Evolutionary conservation across 92 coral and sea anemone species (phyloP).

Genomic region (Epizoanthus stellaris): DNA sequence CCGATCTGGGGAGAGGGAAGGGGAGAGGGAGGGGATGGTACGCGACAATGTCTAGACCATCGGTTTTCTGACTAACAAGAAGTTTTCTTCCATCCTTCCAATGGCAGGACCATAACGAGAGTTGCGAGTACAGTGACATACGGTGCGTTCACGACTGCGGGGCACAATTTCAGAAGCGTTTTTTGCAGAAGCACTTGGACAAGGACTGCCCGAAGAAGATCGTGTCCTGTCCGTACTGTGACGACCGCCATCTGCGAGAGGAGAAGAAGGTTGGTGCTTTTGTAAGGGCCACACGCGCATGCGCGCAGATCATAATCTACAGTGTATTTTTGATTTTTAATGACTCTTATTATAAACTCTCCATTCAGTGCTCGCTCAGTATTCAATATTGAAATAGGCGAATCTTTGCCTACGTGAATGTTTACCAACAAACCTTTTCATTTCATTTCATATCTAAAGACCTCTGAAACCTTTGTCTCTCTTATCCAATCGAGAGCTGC

Average conservation of each 20-base stretch:
- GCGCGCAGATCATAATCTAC: neutral
- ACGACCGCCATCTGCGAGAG: conserved; percentile 81
- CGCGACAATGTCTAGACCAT: neutral
- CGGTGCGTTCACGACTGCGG: conserved; percentile 87
- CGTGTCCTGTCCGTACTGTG: conserved; percentile 85
- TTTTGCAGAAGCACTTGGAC: conserved; percentile 82
- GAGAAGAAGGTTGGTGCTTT: conserved; percentile 76
- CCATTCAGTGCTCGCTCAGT: too few relatives aligned
- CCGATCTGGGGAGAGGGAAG: too few relatives aligned
- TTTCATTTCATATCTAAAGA: too few relatives aligned
- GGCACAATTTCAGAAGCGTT: conserved; percentile 75
- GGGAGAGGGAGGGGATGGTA: neutral
- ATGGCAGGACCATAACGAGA: conserved; percentile 73
- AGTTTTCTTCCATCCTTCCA: neutral
- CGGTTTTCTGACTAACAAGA: neutral
- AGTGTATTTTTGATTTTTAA: too few relatives aligned
- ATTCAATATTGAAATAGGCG: too few relatives aligned
- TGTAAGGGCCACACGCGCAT: neutral
- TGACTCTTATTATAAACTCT: too few relatives aligned
- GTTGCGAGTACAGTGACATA: conserved; percentile 78
- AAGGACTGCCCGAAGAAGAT: conserved; percentile 87
- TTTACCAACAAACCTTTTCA: neutral
- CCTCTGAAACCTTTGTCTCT: too few relatives aligned
- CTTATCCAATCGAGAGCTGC: too few relatives aligned
- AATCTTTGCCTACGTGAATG: neutral